These are phyloP conservation scores for Malurus alboscapulatus DNA, from an alignment of 2,113 vertebrate genomes.

Conservation along the genomic window DNA sequence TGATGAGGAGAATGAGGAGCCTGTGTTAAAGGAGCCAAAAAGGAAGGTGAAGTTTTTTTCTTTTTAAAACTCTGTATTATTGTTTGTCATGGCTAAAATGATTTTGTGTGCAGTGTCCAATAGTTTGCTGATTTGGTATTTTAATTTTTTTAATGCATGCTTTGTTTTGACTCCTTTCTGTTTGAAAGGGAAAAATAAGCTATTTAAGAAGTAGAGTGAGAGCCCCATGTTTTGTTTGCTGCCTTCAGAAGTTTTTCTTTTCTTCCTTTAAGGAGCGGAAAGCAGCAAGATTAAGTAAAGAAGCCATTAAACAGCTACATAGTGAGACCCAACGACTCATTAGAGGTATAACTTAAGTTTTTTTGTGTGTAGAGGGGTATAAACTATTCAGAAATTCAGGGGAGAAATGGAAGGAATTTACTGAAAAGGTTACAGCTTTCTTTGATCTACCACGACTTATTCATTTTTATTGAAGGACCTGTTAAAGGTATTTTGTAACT, in stretches of 20 bases:
- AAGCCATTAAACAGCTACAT: constrained; percentile 91
- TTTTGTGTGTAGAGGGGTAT: not conserved
- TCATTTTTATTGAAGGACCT: not conserved
- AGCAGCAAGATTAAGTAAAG: constrained; percentile 89
- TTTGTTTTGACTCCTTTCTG: not conserved
- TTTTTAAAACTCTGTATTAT: not conserved
- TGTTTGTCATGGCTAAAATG: not conserved
- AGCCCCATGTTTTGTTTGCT: not conserved
- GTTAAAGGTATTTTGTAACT: not conserved
- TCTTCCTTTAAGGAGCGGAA: constrained; percentile 85
- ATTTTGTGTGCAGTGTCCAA: not conserved
- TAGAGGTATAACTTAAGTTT: constrained; percentile 80
- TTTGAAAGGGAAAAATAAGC: not conserved
- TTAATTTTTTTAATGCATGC: not conserved
- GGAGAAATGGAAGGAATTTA: not conserved
- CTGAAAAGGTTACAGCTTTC: not conserved
- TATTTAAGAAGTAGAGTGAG: not conserved
- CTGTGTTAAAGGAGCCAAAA: constrained; percentile 34
- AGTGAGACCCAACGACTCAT: constrained; percentile 93
- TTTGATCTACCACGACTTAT: not conserved
- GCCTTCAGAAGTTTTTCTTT: constrained; percentile 23
- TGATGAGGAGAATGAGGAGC: constrained; percentile 54
- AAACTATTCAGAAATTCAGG: not conserved
- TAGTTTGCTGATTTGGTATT: not conserved
- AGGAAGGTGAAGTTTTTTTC: constrained; percentile 66